A percentile compares a stretch with the other conserved stretches of the same genome.
Conservation (phyloP, 2,888 invertebrate species). For the Lasioglossum malachurum region DNA sequence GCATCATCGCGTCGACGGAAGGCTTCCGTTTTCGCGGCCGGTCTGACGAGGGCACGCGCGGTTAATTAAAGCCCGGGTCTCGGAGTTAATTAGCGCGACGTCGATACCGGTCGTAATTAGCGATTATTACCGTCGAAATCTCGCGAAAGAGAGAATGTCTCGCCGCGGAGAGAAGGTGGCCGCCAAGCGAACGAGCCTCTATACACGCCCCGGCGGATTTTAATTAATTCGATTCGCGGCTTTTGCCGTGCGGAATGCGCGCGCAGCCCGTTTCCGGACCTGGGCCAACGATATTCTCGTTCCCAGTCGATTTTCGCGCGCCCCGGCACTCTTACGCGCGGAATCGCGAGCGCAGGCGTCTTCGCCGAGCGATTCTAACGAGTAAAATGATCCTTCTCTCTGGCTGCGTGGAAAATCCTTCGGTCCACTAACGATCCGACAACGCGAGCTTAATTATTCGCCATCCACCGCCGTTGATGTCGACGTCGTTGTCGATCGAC, state of each 20-base stretch:
- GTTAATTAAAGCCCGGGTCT: slow-evolving; percentile 68
- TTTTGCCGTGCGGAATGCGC: background rate
- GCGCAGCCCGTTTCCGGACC: slow-evolving; percentile 10
- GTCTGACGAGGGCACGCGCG: slow-evolving; percentile 57
- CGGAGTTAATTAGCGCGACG: slow-evolving; percentile 70
- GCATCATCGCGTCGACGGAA: slow-evolving; percentile 14
- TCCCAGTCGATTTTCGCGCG: slow-evolving; percentile 1
- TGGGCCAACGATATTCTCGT: slow-evolving; percentile 32
- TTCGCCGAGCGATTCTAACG: slow-evolving; percentile 21
- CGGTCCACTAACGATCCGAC: slow-evolving; percentile 44
- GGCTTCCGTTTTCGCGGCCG: slow-evolving; percentile 56
- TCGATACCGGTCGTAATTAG: slow-evolving; percentile 72
- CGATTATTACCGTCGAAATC: slow-evolving; percentile 73
- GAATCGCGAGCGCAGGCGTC: slow-evolving; percentile 1
- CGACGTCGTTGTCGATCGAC: slow-evolving; percentile 44
- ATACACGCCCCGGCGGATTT: slow-evolving; percentile 49
- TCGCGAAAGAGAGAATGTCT: slow-evolving; percentile 61
- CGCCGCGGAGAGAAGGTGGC: slow-evolving; percentile 10
- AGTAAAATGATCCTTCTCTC: background rate
- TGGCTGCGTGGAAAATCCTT: slow-evolving; percentile 9
- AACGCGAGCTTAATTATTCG: slow-evolving; percentile 52
- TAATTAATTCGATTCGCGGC: slow-evolving; percentile 67
- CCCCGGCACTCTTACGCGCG: background rate
- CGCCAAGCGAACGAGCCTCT: slow-evolving; percentile 3
- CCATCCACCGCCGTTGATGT: background rate